Percentiles rank a stretch among this genome's conserved stretches.
Evolutionary conservation across 2,113 vertebrate genomes (phyloP).

Genomic region (Leucopsar rothschildi): DNA sequence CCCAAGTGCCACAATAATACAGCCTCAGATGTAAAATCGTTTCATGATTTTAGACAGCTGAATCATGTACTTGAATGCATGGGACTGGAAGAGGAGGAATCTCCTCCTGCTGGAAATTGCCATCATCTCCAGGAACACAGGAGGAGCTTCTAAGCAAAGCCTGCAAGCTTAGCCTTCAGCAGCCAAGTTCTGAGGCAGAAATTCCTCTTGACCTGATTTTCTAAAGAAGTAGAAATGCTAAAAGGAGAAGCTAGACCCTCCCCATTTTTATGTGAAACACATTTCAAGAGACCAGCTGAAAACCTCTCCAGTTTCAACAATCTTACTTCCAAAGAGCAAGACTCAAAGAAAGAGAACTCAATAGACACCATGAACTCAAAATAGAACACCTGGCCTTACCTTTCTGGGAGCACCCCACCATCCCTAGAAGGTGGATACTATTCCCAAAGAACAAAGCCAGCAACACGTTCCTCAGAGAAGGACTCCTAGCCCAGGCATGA

Average conservation of each 20-base stretch:
- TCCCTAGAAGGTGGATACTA: neutral
- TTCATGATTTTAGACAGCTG: neutral
- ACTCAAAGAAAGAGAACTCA: neutral
- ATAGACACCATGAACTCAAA: neutral
- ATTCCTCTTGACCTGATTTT: neutral
- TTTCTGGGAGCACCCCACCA: neutral
- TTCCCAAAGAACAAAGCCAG: neutral
- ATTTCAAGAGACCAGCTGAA: neutral
- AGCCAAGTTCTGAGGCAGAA: neutral
- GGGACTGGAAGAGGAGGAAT: neutral
- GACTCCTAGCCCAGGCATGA: neutral
- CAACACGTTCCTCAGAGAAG: neutral
- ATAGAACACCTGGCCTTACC: neutral
- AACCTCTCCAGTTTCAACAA: neutral
- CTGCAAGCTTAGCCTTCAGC: neutral
- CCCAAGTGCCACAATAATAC: neutral
- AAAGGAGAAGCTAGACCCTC: neutral
- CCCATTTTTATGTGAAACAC: neutral
- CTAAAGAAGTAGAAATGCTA: neutral
- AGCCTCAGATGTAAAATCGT: neutral
- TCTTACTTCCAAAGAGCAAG: neutral
- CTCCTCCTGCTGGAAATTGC: neutral
- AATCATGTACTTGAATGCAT: neutral
- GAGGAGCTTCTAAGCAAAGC: neutral
- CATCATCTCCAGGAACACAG: neutral